These are phyloP conservation scores for Hydra vulgaris DNA, from an alignment of 30 jellyfish, hydroid and myxozoan species.

Conservation along the genomic window DNA sequence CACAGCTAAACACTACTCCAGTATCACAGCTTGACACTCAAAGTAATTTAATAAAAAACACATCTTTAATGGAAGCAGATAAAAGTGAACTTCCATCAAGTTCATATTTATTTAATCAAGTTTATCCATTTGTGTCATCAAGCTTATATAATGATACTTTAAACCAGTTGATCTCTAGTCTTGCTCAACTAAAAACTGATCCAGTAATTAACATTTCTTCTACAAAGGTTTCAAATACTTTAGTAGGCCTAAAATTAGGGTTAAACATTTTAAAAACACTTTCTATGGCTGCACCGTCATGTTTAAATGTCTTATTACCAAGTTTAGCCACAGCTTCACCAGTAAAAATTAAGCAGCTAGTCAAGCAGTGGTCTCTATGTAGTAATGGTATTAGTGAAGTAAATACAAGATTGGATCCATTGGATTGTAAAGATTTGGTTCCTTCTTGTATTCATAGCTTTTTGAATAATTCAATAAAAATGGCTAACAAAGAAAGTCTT, in stretches of 20 bases:
- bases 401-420: neutral
- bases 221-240: no score
- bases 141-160: no score
- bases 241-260: neutral
- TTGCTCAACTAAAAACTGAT: no score
- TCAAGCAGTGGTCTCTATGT: neutral
- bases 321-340: neutral
- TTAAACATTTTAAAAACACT: neutral
- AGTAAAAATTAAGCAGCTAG: neutral
- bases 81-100: no score
- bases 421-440: neutral
- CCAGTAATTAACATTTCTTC: no score
- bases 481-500: neutral
- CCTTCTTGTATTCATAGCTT: neutral
- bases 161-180: no score
- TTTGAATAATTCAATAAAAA: neutral
- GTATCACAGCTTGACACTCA: no score
- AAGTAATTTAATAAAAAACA: no score
- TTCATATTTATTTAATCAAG: no score
- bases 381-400: neutral
- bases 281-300: neutral
- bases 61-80: no score
- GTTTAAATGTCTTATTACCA: neutral
- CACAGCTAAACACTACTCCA: no score
- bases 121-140: no score